Evolutionary conservation across 2,888 invertebrate genomes (phyloP), one percentile per base, ranked within the genome.

Genomic region (Platyscelio sp.): DNA sequence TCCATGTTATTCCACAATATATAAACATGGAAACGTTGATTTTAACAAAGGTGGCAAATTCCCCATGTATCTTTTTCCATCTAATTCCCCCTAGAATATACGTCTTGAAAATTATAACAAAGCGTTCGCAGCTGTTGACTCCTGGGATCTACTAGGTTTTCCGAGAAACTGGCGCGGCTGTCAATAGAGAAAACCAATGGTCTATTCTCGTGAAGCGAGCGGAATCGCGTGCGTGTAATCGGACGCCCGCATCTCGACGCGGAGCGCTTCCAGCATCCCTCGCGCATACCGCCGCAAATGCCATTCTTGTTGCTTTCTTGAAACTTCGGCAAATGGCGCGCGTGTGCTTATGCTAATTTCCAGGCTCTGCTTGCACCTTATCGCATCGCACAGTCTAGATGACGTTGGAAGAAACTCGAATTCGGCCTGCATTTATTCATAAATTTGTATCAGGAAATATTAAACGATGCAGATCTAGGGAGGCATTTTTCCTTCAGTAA

Each of bases 151-250:
- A n/a, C 38, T 77, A n/a, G 22, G 43, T 60, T 74, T 78, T 77
- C 63, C 26, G 20, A 56, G 74, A 78, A 78, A 70, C 49, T 72
- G 60, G 51, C 63, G 46, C 82, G 38, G 58, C 18, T 46, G 70
- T 74, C 61, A 68, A 75, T 68, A 75, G 61, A 79, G 71, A 78
- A 74, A 74, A 61, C 61, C 71, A 46, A 56, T 70, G 65, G 79
- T 72, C 80, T 76, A 56, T 79, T 70, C 70, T 0, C 40, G 18
- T 11, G 46, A 74, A 78, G 54, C 56, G 65, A 71, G 67, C 29
- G 60, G 68, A 80, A 89, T 91, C 89, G 92, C 92, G 91, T 92
- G 92, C 87, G 86, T 87, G 90, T 91, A 91, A 92, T 91, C 91
- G 90, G 74, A 88, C 88, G 84, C 87, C 90, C 86, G 87, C 89